phyloP scores from a whole-genome alignment of 2,113 vertebrate species.

The Eulemur macaco region DNA sequence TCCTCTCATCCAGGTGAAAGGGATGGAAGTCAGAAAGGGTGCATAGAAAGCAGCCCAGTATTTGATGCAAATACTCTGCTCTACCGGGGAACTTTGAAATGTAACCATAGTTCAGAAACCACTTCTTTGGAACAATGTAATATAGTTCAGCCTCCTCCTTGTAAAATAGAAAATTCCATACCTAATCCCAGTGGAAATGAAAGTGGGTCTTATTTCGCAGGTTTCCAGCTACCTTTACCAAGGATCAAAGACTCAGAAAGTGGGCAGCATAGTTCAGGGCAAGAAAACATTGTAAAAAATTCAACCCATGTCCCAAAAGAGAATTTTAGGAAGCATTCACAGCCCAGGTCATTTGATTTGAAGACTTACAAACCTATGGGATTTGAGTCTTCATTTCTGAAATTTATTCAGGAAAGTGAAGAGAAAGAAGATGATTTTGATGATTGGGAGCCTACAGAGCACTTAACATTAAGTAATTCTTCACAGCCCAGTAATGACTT shows the following conservation, averaged over 20 bases:
- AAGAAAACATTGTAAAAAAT: constrained; percentile 79
- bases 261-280: constrained; percentile 71
- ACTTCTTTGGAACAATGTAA: constrained; percentile 78
- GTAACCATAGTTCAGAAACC: constrained; percentile 80
- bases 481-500: constrained; percentile 73
- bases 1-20: constrained; percentile 42
- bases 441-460: constrained; percentile 83
- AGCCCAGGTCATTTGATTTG: constrained; percentile 89
- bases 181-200: constrained; percentile 83
- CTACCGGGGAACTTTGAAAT: constrained; percentile 83
- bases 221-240: constrained; percentile 88
- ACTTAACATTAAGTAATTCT: constrained; percentile 73
- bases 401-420: constrained; percentile 95
- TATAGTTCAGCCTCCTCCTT: constrained; percentile 61
- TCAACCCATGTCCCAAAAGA: constrained; percentile 84
- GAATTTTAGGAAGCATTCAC: constrained; percentile 80
- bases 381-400: constrained; percentile 96
- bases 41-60: constrained; percentile 66
- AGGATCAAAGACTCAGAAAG: constrained; percentile 89
- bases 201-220: constrained; percentile 79
- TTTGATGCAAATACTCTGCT: constrained; percentile 79
- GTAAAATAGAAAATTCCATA: constrained; percentile 78
- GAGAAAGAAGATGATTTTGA: constrained; percentile 87
- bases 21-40: constrained; percentile 68
- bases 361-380: constrained; percentile 94